Evolutionary conservation across 2,797 vertebrate species (phyloP), one percentile per base, ranked within the genome.

Genomic region (Esox lucius): DNA sequence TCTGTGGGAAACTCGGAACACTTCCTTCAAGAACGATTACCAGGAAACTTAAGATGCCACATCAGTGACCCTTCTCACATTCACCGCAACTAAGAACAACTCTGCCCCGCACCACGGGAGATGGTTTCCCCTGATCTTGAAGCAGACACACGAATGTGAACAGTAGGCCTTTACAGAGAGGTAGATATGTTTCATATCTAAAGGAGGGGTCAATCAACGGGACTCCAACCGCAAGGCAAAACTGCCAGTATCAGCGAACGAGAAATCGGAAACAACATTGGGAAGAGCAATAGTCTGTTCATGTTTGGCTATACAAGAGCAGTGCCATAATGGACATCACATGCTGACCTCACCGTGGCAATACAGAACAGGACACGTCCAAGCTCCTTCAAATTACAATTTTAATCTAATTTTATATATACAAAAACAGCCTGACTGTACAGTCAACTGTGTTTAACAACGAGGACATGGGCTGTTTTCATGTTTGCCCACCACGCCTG

Each of bases 1-100:
- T 86, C 92, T 95, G 95, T 96, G 96, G 95, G 95, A 96, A 97
- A 95, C 81, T 84, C 79, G 79, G 93, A 92, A 91, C 89, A 91
- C 91, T 95, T 95, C 94, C 94, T 95, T 92, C 91, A 93, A 91
- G 88, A 83, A 84, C 83, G 88, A 93, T 93, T 90, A 93, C 90
- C 81, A 85, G 81, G 94, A 94, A 96, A 94, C 84, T 84, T 86
- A 88, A 93, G 78, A 89, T 49, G 81, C 75, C 89, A 86, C 86
- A 88, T 93, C 89, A 87, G 80, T 90, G 90, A 90, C 68, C 17
- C 91, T 86, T 87, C 91, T 90, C 90, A 85, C 76, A 86, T 91
- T 89, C 76, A 74, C 85, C 76, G 78, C 80, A 84, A 88, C 85
- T 87, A 88, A 89, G 70, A 64, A 70, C 61, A 87, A 88, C 87